These are phyloP conservation scores for Branchellion lobata DNA, from an alignment of 2,888 invertebrate genomes.

Conservation along the genomic window DNA sequence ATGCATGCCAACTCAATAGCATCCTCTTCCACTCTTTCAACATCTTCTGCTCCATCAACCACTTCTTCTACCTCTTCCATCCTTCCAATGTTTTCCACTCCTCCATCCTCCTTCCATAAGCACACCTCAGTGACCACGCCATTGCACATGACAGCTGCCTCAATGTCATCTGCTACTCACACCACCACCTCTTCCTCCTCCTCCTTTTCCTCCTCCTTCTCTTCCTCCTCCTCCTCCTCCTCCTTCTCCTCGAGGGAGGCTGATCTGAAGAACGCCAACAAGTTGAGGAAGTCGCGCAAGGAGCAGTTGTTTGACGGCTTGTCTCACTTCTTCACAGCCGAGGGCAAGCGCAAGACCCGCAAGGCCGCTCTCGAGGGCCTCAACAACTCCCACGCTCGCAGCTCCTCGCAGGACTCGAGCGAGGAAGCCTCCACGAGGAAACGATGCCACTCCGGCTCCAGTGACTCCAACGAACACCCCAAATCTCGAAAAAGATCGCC, in stretches of 20 bases:
- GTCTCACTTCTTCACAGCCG: slow-evolving; percentile 48
- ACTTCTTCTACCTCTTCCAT: too few relatives aligned
- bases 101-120: background rate
- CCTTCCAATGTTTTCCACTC: background rate
- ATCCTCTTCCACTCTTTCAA: background rate
- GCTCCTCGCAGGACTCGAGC: background rate
- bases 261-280: background rate
- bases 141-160: background rate
- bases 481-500: background rate
- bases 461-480: background rate
- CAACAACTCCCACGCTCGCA: too few relatives aligned
- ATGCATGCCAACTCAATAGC: background rate
- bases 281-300: slow-evolving; percentile 27
- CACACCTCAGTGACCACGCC: background rate
- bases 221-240: background rate
- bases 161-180: background rate
- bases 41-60: too few relatives aligned
- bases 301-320: slow-evolving; percentile 47
- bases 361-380: background rate
- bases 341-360: slow-evolving; percentile 42
- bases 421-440: background rate
- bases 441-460: background rate
- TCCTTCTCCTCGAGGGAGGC: background rate
- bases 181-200: too few relatives aligned
- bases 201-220: too few relatives aligned